Conservation (phyloP, 2,888 invertebrate species). For the Holacanthella duospinosa region DNA sequence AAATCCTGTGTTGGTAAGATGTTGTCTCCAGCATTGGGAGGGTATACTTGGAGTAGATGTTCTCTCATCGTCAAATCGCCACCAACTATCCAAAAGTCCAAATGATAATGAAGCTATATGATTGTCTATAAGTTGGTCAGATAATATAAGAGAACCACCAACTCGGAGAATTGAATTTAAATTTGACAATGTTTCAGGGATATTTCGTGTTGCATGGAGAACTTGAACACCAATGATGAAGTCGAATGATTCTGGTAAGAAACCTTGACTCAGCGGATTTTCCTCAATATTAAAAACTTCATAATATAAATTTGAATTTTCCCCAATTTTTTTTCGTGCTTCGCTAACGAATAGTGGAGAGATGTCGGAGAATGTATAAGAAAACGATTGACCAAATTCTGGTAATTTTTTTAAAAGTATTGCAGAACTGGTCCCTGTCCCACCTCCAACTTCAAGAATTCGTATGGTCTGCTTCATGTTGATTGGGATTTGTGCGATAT, state of each 20-base stretch:
- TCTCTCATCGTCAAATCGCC: constrained; percentile 1
- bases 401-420: not conserved
- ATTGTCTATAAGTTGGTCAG: not conserved
- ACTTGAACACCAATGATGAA: not conserved
- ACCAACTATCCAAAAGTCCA: not conserved
- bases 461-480: constrained; percentile 5
- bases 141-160: not conserved
- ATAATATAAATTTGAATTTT: not conserved
- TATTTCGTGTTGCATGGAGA: not conserved
- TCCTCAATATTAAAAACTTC: not conserved
- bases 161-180: not conserved
- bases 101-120: not conserved
- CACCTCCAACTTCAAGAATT: constrained; percentile 20
- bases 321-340: constrained; percentile 10
- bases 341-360: constrained; percentile 9
- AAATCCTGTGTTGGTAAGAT: not conserved
- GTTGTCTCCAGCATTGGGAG: not conserved
- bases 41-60: not conserved
- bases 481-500: not conserved
- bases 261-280: constrained; percentile 1
- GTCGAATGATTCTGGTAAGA: not conserved
- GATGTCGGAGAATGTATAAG: constrained; percentile 18
- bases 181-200: not conserved
- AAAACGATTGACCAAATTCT: not conserved
- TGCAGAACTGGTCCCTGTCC: constrained; percentile 15